A percentile compares a stretch with the other conserved stretches of the same genome.
These are phyloP conservation scores for Ciconia maguari DNA, from an alignment of 2,113 vertebrate species.

Conservation along the genomic window DNA sequence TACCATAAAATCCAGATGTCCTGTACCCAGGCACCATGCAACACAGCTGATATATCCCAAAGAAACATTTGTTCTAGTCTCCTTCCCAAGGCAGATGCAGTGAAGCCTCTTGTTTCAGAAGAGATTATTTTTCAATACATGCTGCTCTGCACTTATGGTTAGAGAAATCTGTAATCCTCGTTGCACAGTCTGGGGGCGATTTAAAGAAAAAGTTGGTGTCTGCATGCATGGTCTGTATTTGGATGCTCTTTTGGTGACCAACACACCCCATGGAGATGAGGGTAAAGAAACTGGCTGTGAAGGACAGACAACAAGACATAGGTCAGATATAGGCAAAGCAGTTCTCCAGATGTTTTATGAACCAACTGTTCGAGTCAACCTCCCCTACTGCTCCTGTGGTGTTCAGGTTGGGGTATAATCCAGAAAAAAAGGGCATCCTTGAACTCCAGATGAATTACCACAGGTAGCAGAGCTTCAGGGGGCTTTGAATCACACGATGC, in stretches of 20 bases:
- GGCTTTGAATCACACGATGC: accelerated
- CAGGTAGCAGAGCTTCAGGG: neutral
- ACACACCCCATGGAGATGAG: neutral
- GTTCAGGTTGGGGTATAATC: neutral
- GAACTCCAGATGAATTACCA: neutral
- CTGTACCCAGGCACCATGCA: neutral
- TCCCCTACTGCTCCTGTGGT: accelerated
- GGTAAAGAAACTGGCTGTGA: neutral
- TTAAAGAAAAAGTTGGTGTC: neutral
- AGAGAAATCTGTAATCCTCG: neutral
- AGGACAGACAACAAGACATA: neutral
- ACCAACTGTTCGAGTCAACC: neutral
- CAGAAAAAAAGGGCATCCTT: neutral
- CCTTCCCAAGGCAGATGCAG: neutral
- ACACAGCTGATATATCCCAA: neutral
- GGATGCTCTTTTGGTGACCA: neutral
- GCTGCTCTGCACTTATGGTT: neutral
- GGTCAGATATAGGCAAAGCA: neutral
- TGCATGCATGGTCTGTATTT: neutral
- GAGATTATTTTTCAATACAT: neutral
- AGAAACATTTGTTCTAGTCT: neutral
- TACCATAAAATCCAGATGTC: neutral
- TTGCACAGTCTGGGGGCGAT: neutral
- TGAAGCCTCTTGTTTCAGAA: neutral
- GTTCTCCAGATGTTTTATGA: neutral